Evolutionary conservation across 2,797 vertebrate species (phyloP), one percentile per base, ranked within the genome.

Genomic region (Oreochromis mossambicus): DNA sequence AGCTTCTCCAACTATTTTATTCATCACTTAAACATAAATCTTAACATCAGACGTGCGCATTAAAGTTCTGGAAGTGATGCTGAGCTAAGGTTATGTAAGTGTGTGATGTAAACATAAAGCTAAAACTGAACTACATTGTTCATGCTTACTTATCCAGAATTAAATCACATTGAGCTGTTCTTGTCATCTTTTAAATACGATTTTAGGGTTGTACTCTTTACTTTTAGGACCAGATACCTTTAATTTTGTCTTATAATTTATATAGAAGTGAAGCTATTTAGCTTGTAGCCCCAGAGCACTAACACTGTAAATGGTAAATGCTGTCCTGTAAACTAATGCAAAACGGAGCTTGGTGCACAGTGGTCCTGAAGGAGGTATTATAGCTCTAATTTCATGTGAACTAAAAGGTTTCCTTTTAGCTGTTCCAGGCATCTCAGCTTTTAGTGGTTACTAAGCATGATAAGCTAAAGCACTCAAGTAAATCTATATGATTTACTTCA

Each of bases 381-480:
- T 76, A 51, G 58, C 55, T 85, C 29, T 90, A 92, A 90, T 84
- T 34, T 81, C 79, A 85, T 84, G 90, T 83, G 88, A 92, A 90
- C 80, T 81, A 90, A 89, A 88, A 90, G 84, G 87, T 83, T 83
- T 90, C 88, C 24, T 26, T 26, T 26, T 26, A 26, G 24, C 91
- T 89, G 88, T 85, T 85, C 82, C 85, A 86, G 83, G 29, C 88
- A 86, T 88, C 80, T 75, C 85, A 85, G 89, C 87, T 84, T 89
- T 93, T 89, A 92, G 88, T 91, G 81, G 91, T 89, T 83, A 84
- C 79, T 82, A 79, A 15, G 76, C 88, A 89, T 79, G 58, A 87
- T 84, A 83, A 83, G 80, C 54, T 88, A 76, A 91, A 87, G 78
- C 73, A 32, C 54, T 79, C 24, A 5, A 56, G 80, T 75, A 83